Evolutionary conservation across 2,888 invertebrate genomes (phyloP).

Genomic region (Adineta ricciae): DNA sequence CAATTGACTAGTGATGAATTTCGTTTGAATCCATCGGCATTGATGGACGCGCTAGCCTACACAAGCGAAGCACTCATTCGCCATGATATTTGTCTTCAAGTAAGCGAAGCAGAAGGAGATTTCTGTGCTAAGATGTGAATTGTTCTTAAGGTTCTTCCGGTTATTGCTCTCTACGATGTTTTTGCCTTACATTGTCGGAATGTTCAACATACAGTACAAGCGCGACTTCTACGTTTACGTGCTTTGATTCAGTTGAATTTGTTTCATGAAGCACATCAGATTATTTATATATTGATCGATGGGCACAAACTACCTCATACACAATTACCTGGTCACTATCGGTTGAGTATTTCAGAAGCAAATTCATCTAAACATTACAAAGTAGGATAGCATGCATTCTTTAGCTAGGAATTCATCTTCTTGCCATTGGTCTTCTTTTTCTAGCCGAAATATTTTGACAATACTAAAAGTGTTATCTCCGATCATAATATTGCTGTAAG

Average conservation of each 20-base stretch:
- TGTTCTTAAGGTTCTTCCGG: constrained; percentile 44
- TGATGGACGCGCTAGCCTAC: constrained; percentile 44
- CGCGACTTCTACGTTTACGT: constrained; percentile 37
- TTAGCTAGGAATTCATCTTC: no score
- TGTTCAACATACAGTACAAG: constrained; percentile 45
- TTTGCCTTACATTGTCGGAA: constrained; percentile 46
- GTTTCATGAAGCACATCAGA: constrained; percentile 26
- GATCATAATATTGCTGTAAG: not conserved
- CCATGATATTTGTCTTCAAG: constrained; percentile 45
- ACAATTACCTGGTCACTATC: not conserved
- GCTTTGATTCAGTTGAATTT: constrained; percentile 21
- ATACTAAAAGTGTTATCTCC: not conserved
- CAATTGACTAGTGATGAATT: constrained; percentile 46
- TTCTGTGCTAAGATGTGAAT: no score
- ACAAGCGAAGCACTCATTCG: constrained; percentile 45
- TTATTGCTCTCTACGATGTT: constrained; percentile 45
- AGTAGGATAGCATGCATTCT: not conserved
- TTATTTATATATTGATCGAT: not conserved
- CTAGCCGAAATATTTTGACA: not conserved
- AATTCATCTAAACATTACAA: not conserved
- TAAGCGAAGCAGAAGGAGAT: constrained; percentile 37
- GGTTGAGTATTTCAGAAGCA: not conserved
- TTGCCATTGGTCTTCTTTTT: not conserved
- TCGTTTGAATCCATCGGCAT: constrained; percentile 44
- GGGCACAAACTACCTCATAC: not conserved